phyloP scores from a whole-genome alignment of 2,888 invertebrate species.

The Leptinotarsa peninsularis region DNA sequence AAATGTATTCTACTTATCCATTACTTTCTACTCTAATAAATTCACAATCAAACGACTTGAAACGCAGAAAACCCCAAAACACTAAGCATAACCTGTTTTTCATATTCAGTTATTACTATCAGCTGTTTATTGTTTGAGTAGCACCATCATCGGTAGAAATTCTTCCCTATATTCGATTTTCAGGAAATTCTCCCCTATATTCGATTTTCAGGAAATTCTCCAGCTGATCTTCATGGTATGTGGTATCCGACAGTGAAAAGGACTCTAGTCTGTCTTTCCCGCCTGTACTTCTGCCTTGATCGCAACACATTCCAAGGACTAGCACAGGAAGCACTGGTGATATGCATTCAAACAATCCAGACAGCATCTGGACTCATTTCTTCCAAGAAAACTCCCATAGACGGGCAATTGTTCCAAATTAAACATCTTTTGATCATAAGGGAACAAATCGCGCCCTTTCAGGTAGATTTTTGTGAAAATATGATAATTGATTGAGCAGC shows the following conservation, averaged over 20 bases:
- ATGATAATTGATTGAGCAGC: no score
- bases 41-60: no score
- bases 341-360: slow-evolving; percentile 91
- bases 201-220: slow-evolving; percentile 57
- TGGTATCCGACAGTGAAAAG: slow-evolving; percentile 99
- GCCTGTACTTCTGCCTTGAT: slow-evolving; percentile 93
- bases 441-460: slow-evolving; percentile 98
- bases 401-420: slow-evolving; percentile 96
- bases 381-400: slow-evolving; percentile 79
- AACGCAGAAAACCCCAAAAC: no score
- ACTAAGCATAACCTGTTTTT: no score
- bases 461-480: slow-evolving; percentile 69
- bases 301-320: slow-evolving; percentile 93
- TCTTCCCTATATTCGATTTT: slow-evolving; percentile 34
- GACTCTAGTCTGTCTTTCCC: slow-evolving; percentile 93
- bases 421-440: slow-evolving; percentile 96
- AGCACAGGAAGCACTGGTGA: slow-evolving; percentile 93
- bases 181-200: slow-evolving; percentile 57
- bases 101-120: no score
- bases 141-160: background rate
- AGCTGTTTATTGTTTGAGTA: background rate
- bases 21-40: no score
- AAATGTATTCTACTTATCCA: no score
- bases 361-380: slow-evolving; percentile 85
- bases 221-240: slow-evolving; percentile 96